Base-by-base conservation (phyloP, 2,888 invertebrate species). In the Polyommatus iphigenia region DNA sequence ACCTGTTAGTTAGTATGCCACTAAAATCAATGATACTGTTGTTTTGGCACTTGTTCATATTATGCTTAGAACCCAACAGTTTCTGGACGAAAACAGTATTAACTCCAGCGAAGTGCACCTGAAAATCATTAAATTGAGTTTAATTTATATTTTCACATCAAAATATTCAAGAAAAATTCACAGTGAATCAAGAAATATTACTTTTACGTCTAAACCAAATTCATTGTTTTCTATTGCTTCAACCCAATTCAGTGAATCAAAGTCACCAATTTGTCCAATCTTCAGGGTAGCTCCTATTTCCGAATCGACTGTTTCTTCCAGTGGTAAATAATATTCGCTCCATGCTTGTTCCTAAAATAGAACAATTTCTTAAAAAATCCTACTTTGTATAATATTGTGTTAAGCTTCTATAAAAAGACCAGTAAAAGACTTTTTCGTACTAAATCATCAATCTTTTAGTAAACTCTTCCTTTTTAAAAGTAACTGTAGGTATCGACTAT, bases 21-120 rank as follows among this genome's bases (percentile, higher is more conserved):
- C 71, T 77, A 50, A 77, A 77, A 71, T 77, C 67, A 20, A 77
- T 24, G 18, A 41, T 20, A 8, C 29, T 71, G 24, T 18, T 71
- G 5, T 46, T 41, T 24, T 18, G 41, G 41, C 41, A 8, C 15
- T 50, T n/a, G 41, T 41, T 41, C 41, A 8, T 8, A 41, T 41
- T 41, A 41, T 41, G 41, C 1, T 41, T 41, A 41, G 15, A 24
- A 18, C 67, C 77, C 20, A 77, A 8, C 7, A 46, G 41, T 8
- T 50, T 50, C 46, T 71, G 67, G 4, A 29, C 67, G 46, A 18
- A 15, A 6, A 77, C 67, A 29, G 10, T 71, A 8, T 77, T 77
- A 3, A 77, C 50, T 15, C 77, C 77, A 71, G 20, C 18, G 29
- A 41, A 72, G 41, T 41, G 3, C 2, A 72, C 72, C 72, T 71